Conservation (phyloP, 2,888 invertebrate genomes). For the Papilio elwesi region DNA sequence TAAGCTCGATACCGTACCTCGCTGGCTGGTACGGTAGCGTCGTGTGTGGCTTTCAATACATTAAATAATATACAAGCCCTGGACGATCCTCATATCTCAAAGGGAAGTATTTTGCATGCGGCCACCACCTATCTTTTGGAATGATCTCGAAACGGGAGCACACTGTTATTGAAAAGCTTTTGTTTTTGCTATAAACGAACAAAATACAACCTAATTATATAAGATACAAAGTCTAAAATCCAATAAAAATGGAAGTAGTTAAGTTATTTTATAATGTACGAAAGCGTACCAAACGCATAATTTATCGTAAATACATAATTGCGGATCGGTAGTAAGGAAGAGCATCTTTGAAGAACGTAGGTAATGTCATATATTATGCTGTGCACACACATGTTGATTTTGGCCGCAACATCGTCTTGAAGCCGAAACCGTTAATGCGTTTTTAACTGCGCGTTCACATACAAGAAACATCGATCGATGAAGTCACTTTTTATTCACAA, state of each 20-base stretch:
- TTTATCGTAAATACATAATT: conserved; percentile 79
- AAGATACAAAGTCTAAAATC: conserved; percentile 42
- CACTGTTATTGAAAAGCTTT: conserved; percentile 49
- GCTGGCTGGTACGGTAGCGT: conserved; percentile 58
- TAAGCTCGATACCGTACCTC: conserved; percentile 38
- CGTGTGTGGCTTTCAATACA: conserved; percentile 77
- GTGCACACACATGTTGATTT: conserved; percentile 51
- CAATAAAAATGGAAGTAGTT: conserved; percentile 24
- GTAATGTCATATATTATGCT: conserved; percentile 66
- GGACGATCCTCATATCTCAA: conserved; percentile 79
- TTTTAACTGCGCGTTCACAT: conserved; percentile 44
- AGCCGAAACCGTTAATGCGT: conserved; percentile 42
- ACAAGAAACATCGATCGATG: conserved; percentile 39
- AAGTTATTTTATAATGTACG: conserved; percentile 44
- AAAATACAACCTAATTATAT: conserved; percentile 45
- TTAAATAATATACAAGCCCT: conserved; percentile 72
- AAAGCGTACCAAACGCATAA: conserved; percentile 65
- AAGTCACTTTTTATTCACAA: conserved; percentile 40
- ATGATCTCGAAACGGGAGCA: conserved; percentile 78
- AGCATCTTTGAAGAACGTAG: conserved; percentile 58
- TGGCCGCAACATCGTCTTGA: conserved; percentile 43
- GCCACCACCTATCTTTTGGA: conserved; percentile 77
- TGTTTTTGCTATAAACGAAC: background rate
- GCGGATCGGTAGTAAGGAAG: conserved; percentile 62
- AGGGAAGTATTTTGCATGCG: conserved; percentile 82